These are phyloP conservation scores for Aethina tumida DNA, from an alignment of 1,140 invertebrate species.

Conservation along the genomic window DNA sequence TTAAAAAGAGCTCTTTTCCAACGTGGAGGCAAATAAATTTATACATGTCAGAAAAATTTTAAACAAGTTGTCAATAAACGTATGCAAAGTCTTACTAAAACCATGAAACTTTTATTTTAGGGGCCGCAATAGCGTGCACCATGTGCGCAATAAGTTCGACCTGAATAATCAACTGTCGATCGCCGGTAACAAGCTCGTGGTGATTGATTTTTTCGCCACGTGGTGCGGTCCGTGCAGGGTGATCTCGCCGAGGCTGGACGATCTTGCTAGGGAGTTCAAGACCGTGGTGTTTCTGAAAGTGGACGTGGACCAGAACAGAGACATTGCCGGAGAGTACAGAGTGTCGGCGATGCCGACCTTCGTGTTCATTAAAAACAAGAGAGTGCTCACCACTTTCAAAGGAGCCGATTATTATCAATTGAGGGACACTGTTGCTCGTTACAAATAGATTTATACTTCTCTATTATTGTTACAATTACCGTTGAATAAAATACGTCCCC, in stretches of 20 bases:
- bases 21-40: too few species aligned
- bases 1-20: too few species aligned
- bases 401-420: conserved; percentile 13
- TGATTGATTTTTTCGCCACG: conserved; percentile 71
- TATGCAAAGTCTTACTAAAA: too few species aligned
- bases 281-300: conserved; percentile 31
- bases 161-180: conserved; percentile 56
- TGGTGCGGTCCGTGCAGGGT: conserved; percentile 89
- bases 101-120: too few species aligned
- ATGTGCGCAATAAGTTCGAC: conserved; percentile 38
- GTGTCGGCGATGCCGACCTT: conserved; percentile 16
- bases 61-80: too few species aligned
- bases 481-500: too few species aligned
- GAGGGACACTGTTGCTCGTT: conserved; percentile 13
- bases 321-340: conserved; percentile 12
- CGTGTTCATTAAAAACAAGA: conserved; percentile 14
- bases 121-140: conserved; percentile 9
- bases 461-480: background rate
- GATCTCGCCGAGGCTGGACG: conserved; percentile 71
- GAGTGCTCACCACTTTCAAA: conserved; percentile 7
- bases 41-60: too few species aligned
- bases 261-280: conserved; percentile 43
- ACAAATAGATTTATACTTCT: conserved; percentile 9
- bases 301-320: conserved; percentile 14
- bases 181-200: conserved; percentile 70